These are phyloP conservation scores for Plectrocnemia conspersa DNA, from an alignment of 1,140 invertebrate species.

Conservation along the genomic window DNA sequence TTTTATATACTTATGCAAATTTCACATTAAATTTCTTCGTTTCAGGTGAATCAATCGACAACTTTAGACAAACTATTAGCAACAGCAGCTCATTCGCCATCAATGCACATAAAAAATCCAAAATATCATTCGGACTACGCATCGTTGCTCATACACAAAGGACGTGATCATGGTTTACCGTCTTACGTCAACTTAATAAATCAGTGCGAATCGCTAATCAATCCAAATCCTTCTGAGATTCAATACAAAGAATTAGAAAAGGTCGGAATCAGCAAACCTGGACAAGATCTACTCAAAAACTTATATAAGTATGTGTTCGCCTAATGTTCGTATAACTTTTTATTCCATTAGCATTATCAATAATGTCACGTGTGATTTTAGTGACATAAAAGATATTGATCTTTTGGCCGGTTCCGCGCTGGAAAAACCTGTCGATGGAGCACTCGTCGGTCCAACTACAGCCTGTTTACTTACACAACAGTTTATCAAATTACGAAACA, in stretches of 20 bases:
- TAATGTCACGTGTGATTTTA: constrained; percentile 37
- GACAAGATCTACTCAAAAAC: constrained; percentile 56
- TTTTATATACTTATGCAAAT: constrained; percentile 6
- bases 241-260: constrained; percentile 63
- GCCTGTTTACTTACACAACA: constrained; percentile 79
- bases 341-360: constrained; percentile 4
- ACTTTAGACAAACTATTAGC: constrained; percentile 46
- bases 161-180: constrained; percentile 87
- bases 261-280: constrained; percentile 54
- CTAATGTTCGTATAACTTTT: background rate
- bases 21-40: constrained; percentile 18
- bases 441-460: constrained; percentile 81
- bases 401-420: constrained; percentile 79
- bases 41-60: constrained; percentile 44
- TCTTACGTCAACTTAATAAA: constrained; percentile 73
- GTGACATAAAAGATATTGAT: constrained; percentile 77
- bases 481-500: constrained; percentile 71
- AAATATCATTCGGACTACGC: constrained; percentile 44
- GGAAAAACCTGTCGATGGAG: constrained; percentile 73
- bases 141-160: constrained; percentile 59
- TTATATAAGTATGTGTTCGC: constrained; percentile 56
- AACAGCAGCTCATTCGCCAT: constrained; percentile 48
- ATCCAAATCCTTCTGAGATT: constrained; percentile 42
- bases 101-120: constrained; percentile 46
- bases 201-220: constrained; percentile 59